Evolutionary conservation across 2,797 vertebrate genomes (phyloP).

Genomic region (Chromobotia macracanthus): DNA sequence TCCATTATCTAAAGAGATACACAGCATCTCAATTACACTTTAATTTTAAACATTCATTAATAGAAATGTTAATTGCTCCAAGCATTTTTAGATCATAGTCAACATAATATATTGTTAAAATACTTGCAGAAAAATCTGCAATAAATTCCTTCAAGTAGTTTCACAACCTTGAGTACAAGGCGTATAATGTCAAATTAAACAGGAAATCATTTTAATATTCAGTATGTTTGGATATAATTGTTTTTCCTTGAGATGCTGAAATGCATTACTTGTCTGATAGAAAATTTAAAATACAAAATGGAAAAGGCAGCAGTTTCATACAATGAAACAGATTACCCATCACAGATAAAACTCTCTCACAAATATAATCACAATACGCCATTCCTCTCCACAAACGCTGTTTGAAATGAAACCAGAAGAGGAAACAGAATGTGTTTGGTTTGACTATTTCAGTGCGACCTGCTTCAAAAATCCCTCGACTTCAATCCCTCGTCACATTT

Average conservation of each 20-base stretch:
- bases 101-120: not conserved
- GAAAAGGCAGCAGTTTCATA: not conserved
- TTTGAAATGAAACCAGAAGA: slow-evolving; percentile 53
- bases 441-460: slow-evolving; percentile 57
- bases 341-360: too few species aligned
- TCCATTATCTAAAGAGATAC: not conserved
- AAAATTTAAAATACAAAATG: not conserved
- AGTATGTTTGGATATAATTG: too few species aligned
- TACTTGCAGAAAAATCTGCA: not conserved
- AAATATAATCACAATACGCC: too few species aligned
- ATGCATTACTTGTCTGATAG: not conserved
- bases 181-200: not conserved
- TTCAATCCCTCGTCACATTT: slow-evolving; percentile 60
- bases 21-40: not conserved
- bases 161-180: not conserved
- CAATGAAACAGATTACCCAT: too few species aligned
- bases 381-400: not conserved
- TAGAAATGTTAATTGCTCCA: not conserved
- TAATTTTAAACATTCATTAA: not conserved
- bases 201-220: not conserved
- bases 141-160: not conserved
- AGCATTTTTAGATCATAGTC: not conserved
- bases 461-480: slow-evolving; percentile 55
- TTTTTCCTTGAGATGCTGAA: not conserved
- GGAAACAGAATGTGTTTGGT: slow-evolving; percentile 39